A percentile compares a stretch with the other conserved stretches of the same genome.
Conservation (phyloP, 2,113 vertebrate genomes). For the Gallinago paraguaiae region DNA sequence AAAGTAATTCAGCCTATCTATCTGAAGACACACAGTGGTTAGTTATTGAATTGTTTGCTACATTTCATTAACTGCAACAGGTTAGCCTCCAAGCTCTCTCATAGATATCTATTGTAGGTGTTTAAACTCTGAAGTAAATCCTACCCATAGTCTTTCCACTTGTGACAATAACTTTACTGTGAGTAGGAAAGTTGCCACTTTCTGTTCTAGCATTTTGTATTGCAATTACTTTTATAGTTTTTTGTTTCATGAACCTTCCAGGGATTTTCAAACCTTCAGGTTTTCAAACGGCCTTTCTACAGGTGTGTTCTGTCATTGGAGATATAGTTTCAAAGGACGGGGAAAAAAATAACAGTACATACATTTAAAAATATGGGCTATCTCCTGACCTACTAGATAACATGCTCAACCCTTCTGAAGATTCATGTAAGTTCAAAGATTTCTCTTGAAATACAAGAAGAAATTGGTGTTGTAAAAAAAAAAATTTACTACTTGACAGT, state of each 20-base stretch:
- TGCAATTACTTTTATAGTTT: not conserved
- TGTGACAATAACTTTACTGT: not conserved
- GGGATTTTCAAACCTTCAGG: not conserved
- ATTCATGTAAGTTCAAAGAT: not conserved
- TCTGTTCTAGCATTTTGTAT: not conserved
- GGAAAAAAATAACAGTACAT: not conserved
- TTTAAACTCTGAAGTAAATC: not conserved
- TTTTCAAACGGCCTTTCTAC: not conserved
- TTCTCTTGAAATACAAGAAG: slow-evolving; percentile 12
- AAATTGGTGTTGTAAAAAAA: slow-evolving; percentile 13
- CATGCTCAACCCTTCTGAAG: not conserved
- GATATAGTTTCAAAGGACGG: not conserved
- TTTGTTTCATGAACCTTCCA: not conserved
- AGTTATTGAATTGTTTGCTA: not conserved
- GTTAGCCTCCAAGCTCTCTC: not conserved
- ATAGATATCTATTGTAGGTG: not conserved
- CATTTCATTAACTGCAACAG: not conserved
- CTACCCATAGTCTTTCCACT: not conserved
- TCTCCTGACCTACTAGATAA: not conserved
- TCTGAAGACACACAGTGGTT: not conserved
- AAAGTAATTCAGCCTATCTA: not conserved
- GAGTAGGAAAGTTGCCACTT: not conserved
- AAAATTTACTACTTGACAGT: slow-evolving; percentile 43
- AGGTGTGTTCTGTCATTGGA: not conserved
- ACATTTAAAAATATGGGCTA: not conserved